Percentiles rank a stretch among this genome's conserved stretches.
phyloP scores from a whole-genome alignment of 2,888 invertebrate genomes.

The Hypsopygia costalis region DNA sequence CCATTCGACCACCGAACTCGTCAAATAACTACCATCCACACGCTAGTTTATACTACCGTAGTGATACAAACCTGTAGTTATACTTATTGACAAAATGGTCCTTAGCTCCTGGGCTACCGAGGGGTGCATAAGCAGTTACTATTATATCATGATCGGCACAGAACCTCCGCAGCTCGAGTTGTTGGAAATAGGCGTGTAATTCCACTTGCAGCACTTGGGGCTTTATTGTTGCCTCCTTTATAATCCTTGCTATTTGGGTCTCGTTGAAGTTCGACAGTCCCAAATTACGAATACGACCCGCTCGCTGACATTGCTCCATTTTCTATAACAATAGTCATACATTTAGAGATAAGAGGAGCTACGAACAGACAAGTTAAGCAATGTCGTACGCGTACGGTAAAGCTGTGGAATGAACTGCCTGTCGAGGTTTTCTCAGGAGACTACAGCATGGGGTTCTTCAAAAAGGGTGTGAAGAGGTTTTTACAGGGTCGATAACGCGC shows the following conservation, averaged over 20 bases:
- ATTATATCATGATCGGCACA: slow-evolving; percentile 83
- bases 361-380: no score
- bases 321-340: slow-evolving; percentile 75
- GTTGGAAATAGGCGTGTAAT: slow-evolving; percentile 88
- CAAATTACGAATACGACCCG: slow-evolving; percentile 84
- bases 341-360: no score
- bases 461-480: no score
- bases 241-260: slow-evolving; percentile 83
- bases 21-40: not conserved
- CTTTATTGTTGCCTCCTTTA: slow-evolving; percentile 80
- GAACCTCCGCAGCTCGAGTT: slow-evolving; percentile 81
- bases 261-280: slow-evolving; percentile 91
- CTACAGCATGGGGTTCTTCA: no score
- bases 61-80: slow-evolving; percentile 76
- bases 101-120: slow-evolving; percentile 86
- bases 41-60: no score
- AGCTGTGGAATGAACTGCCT: no score
- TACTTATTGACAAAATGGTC: slow-evolving; percentile 82
- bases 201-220: slow-evolving; percentile 89
- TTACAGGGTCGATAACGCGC: no score
- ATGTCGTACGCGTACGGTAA: no score
- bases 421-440: no score
- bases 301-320: slow-evolving; percentile 85
- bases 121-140: slow-evolving; percentile 86
- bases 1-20: not conserved